phyloP scores from a whole-genome alignment of 2,797 vertebrate species.

The Thamnophis elegans region DNA sequence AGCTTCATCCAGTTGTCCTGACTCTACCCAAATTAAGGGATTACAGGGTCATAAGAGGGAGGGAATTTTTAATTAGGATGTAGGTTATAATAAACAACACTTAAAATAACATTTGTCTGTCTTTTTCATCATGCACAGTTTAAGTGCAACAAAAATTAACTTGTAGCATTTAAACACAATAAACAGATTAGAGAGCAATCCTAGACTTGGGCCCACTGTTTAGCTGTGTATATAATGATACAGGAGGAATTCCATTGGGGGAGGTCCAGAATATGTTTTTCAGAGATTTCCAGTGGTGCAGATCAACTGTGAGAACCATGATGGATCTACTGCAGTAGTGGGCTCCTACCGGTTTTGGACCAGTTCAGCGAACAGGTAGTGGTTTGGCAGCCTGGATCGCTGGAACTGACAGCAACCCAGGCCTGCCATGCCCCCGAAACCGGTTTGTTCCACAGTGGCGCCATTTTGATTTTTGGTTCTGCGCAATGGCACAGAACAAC shows the following conservation, averaged over 20 bases:
- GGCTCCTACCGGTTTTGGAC: too few species aligned
- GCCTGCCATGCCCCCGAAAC: too few species aligned
- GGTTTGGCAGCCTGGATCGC: too few species aligned
- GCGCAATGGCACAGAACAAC: too few species aligned
- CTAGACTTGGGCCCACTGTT: neutral
- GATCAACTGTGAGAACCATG: neutral
- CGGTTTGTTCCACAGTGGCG: too few species aligned
- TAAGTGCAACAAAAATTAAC: neutral
- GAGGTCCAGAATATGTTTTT: neutral
- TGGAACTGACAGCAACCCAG: too few species aligned
- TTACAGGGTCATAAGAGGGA: neutral
- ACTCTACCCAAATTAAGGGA: neutral
- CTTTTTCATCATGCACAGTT: neutral
- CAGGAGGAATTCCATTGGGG: neutral
- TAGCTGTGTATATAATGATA: neutral
- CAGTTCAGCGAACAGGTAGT: too few species aligned
- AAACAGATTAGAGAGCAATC: neutral
- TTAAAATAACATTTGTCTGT: neutral
- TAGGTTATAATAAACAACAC: neutral
- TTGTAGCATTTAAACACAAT: neutral
- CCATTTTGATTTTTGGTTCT: too few species aligned
- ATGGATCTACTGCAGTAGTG: neutral
- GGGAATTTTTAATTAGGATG: neutral
- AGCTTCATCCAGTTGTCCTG: neutral
- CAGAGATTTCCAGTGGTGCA: neutral